Evolutionary conservation across 2,888 invertebrate genomes (phyloP).

Genomic region (Leuctra nigra): DNA sequence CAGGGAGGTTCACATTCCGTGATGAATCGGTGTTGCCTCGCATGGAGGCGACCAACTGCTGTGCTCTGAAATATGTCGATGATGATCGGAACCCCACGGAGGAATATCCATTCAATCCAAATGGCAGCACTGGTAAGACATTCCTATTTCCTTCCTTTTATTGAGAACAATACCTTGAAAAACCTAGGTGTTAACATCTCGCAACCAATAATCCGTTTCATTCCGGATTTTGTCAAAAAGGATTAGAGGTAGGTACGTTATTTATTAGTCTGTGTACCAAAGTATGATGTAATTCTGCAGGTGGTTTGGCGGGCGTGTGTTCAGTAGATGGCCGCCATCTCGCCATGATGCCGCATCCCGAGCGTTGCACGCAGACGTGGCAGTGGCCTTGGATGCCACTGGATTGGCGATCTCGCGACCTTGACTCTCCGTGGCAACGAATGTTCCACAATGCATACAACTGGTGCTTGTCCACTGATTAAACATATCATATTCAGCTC

Average conservation of each 20-base stretch:
- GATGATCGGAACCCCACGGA: constrained; percentile 69
- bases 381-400: constrained; percentile 74
- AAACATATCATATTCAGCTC: too few species aligned
- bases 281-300: constrained; percentile 40
- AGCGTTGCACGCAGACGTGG: constrained; percentile 83
- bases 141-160: background rate
- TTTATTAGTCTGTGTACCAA: too few species aligned
- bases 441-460: constrained; percentile 85
- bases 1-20: constrained; percentile 47
- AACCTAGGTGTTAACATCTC: too few species aligned
- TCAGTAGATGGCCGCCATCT: constrained; percentile 88
- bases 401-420: constrained; percentile 42
- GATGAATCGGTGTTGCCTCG: constrained; percentile 35
- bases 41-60: constrained; percentile 48
- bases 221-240: too few species aligned
- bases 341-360: constrained; percentile 99
- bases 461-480: too few species aligned
- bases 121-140: constrained; percentile 66
- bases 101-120: constrained; percentile 90
- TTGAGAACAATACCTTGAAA: too few species aligned
- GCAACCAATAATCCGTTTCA: too few species aligned
- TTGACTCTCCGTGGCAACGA: constrained; percentile 80
- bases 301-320: constrained; percentile 83
- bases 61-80: constrained; percentile 79
- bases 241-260: too few species aligned